Conservation (phyloP, 2,797 vertebrate genomes). For the Centroberyx gerrardi region DNA sequence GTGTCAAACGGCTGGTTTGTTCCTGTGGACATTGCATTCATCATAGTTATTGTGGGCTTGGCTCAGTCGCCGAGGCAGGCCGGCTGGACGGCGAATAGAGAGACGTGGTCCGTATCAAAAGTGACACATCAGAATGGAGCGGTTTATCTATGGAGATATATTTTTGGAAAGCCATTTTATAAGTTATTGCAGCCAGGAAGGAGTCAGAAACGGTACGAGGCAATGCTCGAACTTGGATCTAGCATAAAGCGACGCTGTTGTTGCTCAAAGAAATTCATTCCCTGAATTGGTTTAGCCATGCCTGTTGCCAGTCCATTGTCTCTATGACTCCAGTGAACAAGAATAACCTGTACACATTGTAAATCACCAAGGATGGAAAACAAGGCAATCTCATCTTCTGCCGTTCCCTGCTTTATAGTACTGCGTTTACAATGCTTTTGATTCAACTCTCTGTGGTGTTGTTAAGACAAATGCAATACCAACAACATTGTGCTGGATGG, state of each 20-base stretch:
- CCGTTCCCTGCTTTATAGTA: conserved; percentile 44
- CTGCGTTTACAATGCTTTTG: conserved; percentile 56
- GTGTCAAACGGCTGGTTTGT: conserved; percentile 80
- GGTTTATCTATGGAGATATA: conserved; percentile 57
- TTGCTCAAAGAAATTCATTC: conserved; percentile 37
- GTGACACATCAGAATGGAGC: conserved; percentile 59
- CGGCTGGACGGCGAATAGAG: conserved; percentile 44
- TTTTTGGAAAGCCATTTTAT: conserved; percentile 31
- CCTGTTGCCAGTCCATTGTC: conserved; percentile 50
- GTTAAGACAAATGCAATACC: conserved; percentile 61
- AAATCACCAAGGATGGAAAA: conserved; percentile 62
- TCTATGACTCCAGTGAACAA: conserved; percentile 43
- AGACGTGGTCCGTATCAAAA: conserved; percentile 54
- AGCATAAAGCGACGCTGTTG: conserved; percentile 10
- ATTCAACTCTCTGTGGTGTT: conserved; percentile 56
- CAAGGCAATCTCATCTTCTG: conserved; percentile 55
- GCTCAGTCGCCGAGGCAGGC: conserved; percentile 57
- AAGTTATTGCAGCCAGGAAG: conserved; percentile 26
- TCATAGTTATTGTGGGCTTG: conserved; percentile 77
- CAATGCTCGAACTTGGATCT: conserved; percentile 1
- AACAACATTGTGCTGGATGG: conserved; percentile 22
- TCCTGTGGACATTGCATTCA: conserved; percentile 79
- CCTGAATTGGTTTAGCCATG: conserved; percentile 39
- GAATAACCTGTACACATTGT: conserved; percentile 11
- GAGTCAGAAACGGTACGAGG: conserved; percentile 25